Evolutionary conservation across 2,888 invertebrate genomes (phyloP).

Genomic region (Thymelicus acteon): DNA sequence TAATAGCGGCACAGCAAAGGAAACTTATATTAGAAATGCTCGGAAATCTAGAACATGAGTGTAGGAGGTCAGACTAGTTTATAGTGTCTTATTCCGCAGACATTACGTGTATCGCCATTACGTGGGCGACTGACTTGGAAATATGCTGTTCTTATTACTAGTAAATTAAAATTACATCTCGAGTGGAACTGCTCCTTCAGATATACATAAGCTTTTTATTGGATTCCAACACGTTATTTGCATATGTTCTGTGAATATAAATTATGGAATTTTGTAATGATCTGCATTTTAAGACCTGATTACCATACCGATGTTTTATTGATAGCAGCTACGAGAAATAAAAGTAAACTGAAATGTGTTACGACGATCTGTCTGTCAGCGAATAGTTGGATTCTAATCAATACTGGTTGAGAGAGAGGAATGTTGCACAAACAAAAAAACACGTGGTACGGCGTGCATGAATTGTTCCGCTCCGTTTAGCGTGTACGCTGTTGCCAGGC

Average conservation of each 20-base stretch:
- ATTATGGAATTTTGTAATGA: not conserved
- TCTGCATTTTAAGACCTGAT: not conserved
- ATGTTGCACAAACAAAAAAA: constrained; percentile 78
- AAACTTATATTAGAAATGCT: constrained; percentile 51
- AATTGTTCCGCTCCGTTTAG: constrained; percentile 79
- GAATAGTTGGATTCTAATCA: constrained; percentile 55
- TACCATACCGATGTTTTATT: not conserved
- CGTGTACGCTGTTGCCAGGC: constrained; percentile 76
- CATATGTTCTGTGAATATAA: not conserved
- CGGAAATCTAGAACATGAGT: constrained; percentile 53
- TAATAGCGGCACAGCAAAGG: constrained; percentile 40
- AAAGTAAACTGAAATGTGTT: constrained; percentile 1
- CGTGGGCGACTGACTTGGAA: constrained; percentile 47
- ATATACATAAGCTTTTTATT: constrained; percentile 5
- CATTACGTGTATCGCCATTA: constrained; percentile 53
- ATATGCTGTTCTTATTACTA: constrained; percentile 28
- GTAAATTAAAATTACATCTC: constrained; percentile 19
- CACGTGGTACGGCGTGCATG: constrained; percentile 75
- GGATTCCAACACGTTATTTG: constrained; percentile 2
- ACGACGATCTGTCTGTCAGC: constrained; percentile 16
- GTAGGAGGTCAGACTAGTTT: constrained; percentile 52
- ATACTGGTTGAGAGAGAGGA: constrained; percentile 62
- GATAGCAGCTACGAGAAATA: not conserved
- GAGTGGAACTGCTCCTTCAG: not conserved
- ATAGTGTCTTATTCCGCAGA: constrained; percentile 46